A percentile compares a stretch with the other conserved stretches of the same genome.
phyloP scores from a whole-genome alignment of 92 coral and sea anemone species.

The Epizoanthus ramosus region DNA sequence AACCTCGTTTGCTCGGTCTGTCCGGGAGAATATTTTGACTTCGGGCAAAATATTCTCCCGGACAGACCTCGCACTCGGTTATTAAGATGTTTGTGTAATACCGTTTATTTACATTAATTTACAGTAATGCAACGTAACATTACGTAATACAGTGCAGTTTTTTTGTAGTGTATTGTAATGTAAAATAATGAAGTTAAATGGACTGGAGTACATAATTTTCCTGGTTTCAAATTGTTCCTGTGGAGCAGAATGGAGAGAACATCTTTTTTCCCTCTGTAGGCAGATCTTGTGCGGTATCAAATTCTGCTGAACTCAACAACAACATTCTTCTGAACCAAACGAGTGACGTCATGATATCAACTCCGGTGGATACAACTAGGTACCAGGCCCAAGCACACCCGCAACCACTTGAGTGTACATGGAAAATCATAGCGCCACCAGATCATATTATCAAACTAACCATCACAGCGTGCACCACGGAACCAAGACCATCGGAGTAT shows the following conservation, averaged over 20 bases:
- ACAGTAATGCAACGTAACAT: too few relatives aligned
- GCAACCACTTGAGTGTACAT: neutral
- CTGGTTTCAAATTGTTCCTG: neutral
- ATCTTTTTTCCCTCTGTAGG: neutral
- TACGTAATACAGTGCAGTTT: too few relatives aligned
- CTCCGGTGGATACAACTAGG: neutral
- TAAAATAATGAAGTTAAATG: too few relatives aligned
- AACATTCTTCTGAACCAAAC: constrained; percentile 19
- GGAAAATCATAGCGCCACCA: constrained; percentile 29
- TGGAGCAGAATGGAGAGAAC: neutral
- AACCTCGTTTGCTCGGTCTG: too few relatives aligned
- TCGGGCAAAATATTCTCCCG: too few relatives aligned
- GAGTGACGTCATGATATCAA: constrained; percentile 25
- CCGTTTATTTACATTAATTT: too few relatives aligned
- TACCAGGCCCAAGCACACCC: neutral
- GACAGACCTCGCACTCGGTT: too few relatives aligned
- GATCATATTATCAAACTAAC: constrained; percentile 13
- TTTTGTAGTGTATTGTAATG: too few relatives aligned
- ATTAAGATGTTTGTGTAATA: too few relatives aligned
- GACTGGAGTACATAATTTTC: too few relatives aligned
- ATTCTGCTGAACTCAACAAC: constrained; percentile 29
- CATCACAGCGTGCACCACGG: neutral
- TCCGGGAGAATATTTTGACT: too few relatives aligned
- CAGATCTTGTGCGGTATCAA: constrained; percentile 9
- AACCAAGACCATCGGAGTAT: neutral